Conservation (phyloP, 1,140 invertebrate genomes). For the Plutomurus gul region DNA sequence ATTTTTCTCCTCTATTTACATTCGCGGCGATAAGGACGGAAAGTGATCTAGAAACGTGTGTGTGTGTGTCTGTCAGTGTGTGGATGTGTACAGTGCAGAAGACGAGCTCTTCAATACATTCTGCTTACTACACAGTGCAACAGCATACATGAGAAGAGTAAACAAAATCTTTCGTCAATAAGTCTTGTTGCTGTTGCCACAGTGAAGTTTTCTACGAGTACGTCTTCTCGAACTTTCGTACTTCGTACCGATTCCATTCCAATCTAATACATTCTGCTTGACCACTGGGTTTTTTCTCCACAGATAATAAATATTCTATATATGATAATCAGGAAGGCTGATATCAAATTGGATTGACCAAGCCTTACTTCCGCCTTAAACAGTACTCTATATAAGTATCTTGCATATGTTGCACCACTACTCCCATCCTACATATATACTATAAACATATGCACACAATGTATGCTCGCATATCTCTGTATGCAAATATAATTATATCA, state of each 20-base stretch:
- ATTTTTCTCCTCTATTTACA: neutral
- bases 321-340: neutral
- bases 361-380: neutral
- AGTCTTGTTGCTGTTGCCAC: neutral
- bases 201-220: too few relatives aligned
- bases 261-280: too few relatives aligned
- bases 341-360: neutral
- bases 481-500: too few relatives aligned
- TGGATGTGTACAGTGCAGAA: neutral
- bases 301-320: neutral
- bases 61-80: neutral
- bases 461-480: too few relatives aligned
- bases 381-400: too few relatives aligned
- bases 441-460: too few relatives aligned
- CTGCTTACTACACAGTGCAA: neutral
- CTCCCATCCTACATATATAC: too few relatives aligned
- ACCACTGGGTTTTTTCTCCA: neutral
- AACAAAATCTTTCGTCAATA: constrained; percentile 12
- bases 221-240: too few relatives aligned
- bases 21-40: neutral
- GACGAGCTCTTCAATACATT: neutral
- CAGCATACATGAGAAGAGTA: neutral
- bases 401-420: too few relatives aligned
- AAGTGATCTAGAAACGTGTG: neutral
- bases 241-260: too few relatives aligned